Conservation (phyloP, 1,140 invertebrate species). For the Leptinotarsa texana region DNA sequence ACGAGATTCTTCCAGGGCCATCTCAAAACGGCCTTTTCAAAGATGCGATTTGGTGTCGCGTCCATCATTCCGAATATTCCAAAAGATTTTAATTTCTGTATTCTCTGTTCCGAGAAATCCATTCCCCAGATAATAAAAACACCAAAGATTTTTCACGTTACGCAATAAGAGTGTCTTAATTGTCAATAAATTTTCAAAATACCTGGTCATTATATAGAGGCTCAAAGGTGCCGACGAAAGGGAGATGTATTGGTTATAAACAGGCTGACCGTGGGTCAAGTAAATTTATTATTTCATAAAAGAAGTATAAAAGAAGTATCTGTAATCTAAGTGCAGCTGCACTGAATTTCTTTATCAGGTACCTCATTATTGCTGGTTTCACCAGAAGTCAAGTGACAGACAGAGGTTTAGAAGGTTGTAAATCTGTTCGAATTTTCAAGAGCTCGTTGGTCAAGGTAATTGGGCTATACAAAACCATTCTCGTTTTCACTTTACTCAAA, state of each 20-base stretch:
- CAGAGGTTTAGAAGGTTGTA: not conserved
- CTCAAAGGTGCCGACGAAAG: slow-evolving; percentile 38
- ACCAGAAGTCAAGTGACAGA: slow-evolving; percentile 12
- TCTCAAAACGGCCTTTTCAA: too few relatives aligned
- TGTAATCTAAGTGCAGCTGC: slow-evolving; percentile 30
- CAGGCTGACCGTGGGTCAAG: slow-evolving; percentile 32
- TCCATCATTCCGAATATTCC: not conserved
- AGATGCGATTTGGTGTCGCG: not conserved
- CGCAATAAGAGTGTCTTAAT: slow-evolving; percentile 35
- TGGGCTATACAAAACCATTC: too few relatives aligned
- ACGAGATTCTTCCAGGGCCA: too few relatives aligned
- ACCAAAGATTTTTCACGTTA: slow-evolving; percentile 25
- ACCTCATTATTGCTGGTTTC: slow-evolving; percentile 15
- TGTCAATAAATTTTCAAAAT: slow-evolving; percentile 45
- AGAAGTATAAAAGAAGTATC: slow-evolving; percentile 26
- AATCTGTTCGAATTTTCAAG: not conserved
- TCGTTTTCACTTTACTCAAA: too few relatives aligned
- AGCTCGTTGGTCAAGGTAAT: too few relatives aligned
- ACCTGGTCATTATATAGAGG: slow-evolving; percentile 40
- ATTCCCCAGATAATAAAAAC: slow-evolving; percentile 18
- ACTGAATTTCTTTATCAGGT: slow-evolving; percentile 26
- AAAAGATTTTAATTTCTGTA: slow-evolving; percentile 15
- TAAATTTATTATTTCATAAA: slow-evolving; percentile 25
- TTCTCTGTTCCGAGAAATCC: not conserved
- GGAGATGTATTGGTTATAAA: slow-evolving; percentile 41